phyloP scores from a whole-genome alignment of 2,888 invertebrate genomes.

The Noctua pronuba region DNA sequence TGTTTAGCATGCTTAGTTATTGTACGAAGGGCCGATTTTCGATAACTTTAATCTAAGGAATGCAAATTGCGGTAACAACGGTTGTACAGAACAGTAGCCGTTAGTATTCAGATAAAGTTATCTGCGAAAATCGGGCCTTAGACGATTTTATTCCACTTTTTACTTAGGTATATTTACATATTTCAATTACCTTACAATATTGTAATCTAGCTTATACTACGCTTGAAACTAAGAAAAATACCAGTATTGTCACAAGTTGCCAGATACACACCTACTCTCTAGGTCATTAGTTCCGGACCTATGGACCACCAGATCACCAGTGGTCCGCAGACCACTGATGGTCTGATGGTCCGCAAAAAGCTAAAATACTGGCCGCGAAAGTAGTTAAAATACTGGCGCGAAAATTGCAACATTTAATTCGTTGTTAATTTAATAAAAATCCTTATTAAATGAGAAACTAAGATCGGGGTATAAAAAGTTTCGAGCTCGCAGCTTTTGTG shows the following conservation, averaged over 20 bases:
- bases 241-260: slow-evolving; percentile 18
- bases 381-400: too few relatives aligned
- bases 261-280: not conserved
- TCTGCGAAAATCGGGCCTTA: not conserved
- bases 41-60: not conserved
- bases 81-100: not conserved
- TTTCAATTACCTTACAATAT: not conserved
- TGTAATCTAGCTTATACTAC: slow-evolving; percentile 11
- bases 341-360: too few relatives aligned
- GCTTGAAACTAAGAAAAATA: slow-evolving; percentile 11
- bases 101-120: not conserved
- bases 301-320: too few relatives aligned
- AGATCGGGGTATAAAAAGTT: too few relatives aligned
- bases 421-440: too few relatives aligned
- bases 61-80: not conserved
- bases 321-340: too few relatives aligned
- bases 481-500: too few relatives aligned
- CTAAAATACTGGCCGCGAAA: too few relatives aligned
- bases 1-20: slow-evolving; percentile 41
- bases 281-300: too few relatives aligned
- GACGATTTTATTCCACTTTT: slow-evolving; percentile 10
- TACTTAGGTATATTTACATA: slow-evolving; percentile 2
- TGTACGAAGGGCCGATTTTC: slow-evolving; percentile 12
- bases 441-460: too few relatives aligned
- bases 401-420: too few relatives aligned